Evolutionary conservation across 2,113 vertebrate species (phyloP).

Genomic region (Chaetorhynchus papuensis): DNA sequence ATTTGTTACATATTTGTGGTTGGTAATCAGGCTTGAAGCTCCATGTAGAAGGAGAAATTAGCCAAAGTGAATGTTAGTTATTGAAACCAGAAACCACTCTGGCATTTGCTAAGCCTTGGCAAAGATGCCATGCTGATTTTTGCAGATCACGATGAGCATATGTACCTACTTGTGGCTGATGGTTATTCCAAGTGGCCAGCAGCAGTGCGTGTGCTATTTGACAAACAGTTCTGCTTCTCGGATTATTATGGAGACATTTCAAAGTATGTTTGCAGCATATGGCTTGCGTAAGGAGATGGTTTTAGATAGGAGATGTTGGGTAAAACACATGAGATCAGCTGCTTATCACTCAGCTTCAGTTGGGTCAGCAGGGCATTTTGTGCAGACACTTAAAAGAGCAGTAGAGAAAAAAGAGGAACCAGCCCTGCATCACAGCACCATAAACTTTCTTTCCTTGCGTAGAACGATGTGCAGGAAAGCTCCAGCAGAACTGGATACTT

Average conservation of each 20-base stretch:
- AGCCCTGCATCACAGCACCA: fast-evolving
- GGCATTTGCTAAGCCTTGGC: slow-evolving; percentile 13
- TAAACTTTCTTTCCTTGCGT: background rate
- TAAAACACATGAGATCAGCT: slow-evolving; percentile 31
- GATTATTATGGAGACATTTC: slow-evolving; percentile 23
- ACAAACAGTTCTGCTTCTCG: slow-evolving; percentile 42
- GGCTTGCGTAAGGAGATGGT: slow-evolving; percentile 25
- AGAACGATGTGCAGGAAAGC: background rate
- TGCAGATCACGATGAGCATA: slow-evolving; percentile 39
- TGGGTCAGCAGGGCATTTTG: background rate
- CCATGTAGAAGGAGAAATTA: background rate
- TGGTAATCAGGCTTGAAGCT: background rate
- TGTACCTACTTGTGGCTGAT: slow-evolving; percentile 27
- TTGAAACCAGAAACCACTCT: background rate
- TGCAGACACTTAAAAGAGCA: background rate
- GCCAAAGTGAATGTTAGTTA: background rate
- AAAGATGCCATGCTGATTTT: slow-evolving; percentile 10
- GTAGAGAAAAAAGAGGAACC: background rate
- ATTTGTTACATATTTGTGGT: background rate
- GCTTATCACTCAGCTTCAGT: slow-evolving; percentile 24
- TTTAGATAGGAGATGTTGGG: background rate
- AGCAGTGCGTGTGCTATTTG: background rate
- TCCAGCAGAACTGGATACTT: background rate
- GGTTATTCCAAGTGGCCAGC: slow-evolving; percentile 52
- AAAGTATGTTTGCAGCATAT: slow-evolving; percentile 47